Evolutionary conservation across 2,888 invertebrate genomes (phyloP), one percentile per base, ranked within the genome.

Genomic region (Spilosoma lubricipeda): DNA sequence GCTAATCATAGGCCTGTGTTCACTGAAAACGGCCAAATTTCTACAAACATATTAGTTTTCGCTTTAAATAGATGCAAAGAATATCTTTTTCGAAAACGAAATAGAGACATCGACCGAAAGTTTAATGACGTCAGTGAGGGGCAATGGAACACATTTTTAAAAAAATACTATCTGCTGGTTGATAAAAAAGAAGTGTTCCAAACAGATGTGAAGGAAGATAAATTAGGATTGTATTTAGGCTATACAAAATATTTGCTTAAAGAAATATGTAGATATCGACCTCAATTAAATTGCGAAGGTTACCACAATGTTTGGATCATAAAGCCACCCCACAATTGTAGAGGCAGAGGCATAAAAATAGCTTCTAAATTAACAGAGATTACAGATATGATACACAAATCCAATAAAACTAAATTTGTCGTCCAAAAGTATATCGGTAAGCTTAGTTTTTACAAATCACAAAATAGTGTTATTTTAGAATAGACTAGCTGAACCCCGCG

Each of bases 371-470:
- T 98, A 76, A 97, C 97, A 76, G 97, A 97, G 67, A 98, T 99
- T 80, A 92, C 97, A 76, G 96, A 97, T 66, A 93, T 97, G 84
- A 91, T 97, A 4, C 95, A 95, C 45, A 96, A 94, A 72, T 96
- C 96, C 72, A 96, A 95, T 70, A 70, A 70, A 42, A 95, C 96
- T 80, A 96, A 97, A 94, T 98, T 97, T 91, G 97, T 99, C 45
- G 97, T 98, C 15, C 99, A 99, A 91, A 99, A 99, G 94, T 99
- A 99, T 89, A 98, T 99, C 81, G 98, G 98, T 98, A 93, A 89
- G 93, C 7, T 33, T 69, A 33, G 4, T n/a, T 27, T 63, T 4
- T 63, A 52, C 9, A 20, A 8, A 23, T 23, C 23, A 23, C 9
- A 23, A 48, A 52, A 52, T 23, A 52, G 1, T 52, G 23, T 52